Evolutionary conservation across 2,797 vertebrate genomes (phyloP).

Genomic region (Syndactyla subalaris): DNA sequence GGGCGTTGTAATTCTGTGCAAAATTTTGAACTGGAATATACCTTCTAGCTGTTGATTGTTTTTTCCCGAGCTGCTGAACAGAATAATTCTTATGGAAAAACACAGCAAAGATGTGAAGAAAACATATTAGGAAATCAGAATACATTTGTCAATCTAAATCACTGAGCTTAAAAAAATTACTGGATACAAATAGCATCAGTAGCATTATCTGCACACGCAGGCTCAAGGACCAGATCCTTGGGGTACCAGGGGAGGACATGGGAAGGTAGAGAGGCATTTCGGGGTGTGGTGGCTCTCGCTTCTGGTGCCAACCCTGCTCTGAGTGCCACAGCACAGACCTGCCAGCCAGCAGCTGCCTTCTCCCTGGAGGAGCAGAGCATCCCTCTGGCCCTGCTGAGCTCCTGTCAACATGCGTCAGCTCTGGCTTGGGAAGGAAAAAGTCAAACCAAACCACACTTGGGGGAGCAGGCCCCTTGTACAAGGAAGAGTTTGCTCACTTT

Average conservation of each 20-base stretch:
- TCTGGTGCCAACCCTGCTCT: background rate
- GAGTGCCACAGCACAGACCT: background rate
- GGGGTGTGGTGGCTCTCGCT: background rate
- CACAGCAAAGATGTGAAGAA: constrained; percentile 22
- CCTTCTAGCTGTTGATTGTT: constrained; percentile 40
- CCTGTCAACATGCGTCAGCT: fast-evolving
- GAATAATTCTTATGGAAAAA: constrained; percentile 41
- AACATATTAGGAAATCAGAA: constrained; percentile 39
- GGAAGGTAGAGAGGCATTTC: background rate
- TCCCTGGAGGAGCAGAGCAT: background rate
- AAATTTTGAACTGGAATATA: background rate
- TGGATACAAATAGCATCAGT: background rate
- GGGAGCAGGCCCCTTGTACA: background rate
- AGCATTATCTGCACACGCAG: fast-evolving
- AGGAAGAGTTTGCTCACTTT: background rate
- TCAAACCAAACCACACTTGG: fast-evolving
- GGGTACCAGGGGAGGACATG: fast-evolving
- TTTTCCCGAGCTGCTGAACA: constrained; percentile 39
- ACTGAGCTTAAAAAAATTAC: constrained; percentile 27
- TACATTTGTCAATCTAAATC: constrained; percentile 41
- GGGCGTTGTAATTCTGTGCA: background rate
- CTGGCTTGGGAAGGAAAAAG: background rate
- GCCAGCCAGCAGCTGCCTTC: background rate
- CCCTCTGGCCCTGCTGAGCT: background rate
- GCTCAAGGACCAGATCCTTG: background rate